phyloP scores from a whole-genome alignment of 2,797 vertebrate genomes.

The Pteronotus mesoamericanus region DNA sequence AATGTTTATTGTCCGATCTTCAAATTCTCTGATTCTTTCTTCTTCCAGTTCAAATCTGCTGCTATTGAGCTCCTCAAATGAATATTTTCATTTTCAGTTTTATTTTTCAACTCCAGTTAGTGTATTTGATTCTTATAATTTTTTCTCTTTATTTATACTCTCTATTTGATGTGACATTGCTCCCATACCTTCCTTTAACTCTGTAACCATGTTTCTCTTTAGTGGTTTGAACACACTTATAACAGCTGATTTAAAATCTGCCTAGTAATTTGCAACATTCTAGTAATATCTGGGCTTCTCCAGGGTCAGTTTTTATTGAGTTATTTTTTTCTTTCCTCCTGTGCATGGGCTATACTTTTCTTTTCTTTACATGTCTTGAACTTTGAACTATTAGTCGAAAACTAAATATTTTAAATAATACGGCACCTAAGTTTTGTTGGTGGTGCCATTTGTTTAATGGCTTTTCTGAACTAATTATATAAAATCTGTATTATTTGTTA shows the following conservation, averaged over 20 bases:
- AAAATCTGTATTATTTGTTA: background rate
- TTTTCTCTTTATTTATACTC: background rate
- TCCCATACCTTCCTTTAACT: background rate
- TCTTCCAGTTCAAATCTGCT: background rate
- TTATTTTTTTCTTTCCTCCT: background rate
- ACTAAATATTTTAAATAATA: background rate
- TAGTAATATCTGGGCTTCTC: background rate
- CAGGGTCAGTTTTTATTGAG: background rate
- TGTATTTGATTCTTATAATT: background rate
- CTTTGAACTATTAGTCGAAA: background rate
- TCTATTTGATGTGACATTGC: background rate
- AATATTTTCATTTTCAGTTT: background rate
- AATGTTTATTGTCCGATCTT: background rate
- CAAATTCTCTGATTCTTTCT: background rate
- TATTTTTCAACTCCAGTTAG: background rate
- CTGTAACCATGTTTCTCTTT: background rate
- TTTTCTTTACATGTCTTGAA: background rate
- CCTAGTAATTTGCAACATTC: background rate
- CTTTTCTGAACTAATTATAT: background rate
- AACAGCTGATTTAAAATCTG: background rate
- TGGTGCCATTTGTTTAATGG: background rate
- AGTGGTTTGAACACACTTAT: background rate
- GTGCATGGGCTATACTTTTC: background rate
- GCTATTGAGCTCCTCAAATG: background rate
- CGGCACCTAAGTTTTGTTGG: background rate